These are phyloP conservation scores for Epirrita christyi DNA, from an alignment of 2,888 invertebrate genomes.

Conservation along the genomic window DNA sequence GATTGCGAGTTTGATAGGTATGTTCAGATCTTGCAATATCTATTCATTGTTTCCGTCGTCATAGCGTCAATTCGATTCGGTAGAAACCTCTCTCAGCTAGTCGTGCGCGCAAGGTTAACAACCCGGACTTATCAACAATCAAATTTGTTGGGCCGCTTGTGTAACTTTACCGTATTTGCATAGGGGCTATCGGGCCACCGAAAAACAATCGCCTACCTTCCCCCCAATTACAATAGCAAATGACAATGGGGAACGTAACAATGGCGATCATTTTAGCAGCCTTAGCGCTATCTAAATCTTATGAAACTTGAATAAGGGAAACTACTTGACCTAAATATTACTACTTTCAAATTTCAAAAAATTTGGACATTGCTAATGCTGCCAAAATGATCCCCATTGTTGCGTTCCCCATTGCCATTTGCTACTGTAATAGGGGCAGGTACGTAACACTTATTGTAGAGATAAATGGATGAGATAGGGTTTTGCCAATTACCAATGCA, in stretches of 20 bases:
- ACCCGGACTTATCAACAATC: slow-evolving; percentile 78
- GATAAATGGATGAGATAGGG: not conserved
- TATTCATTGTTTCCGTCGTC: slow-evolving; percentile 40
- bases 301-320: too few species aligned
- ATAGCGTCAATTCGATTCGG: slow-evolving; percentile 61
- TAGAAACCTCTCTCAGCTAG: slow-evolving; percentile 63
- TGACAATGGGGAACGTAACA: too few species aligned
- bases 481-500: slow-evolving; percentile 2
- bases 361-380: too few species aligned
- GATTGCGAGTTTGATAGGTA: not conserved
- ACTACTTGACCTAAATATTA: too few species aligned
- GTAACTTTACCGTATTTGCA: slow-evolving; percentile 62
- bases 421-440: too few species aligned
- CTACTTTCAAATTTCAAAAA: too few species aligned
- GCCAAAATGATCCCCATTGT: too few species aligned
- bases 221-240: too few species aligned
- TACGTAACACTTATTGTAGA: slow-evolving; percentile 37
- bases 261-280: too few species aligned
- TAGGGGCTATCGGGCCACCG: slow-evolving; percentile 46
- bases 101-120: slow-evolving; percentile 74
- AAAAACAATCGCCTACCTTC: slow-evolving; percentile 47
- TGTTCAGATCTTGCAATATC: slow-evolving; percentile 23
- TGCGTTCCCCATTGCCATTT: too few species aligned
- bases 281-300: too few species aligned
- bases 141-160: slow-evolving; percentile 64